These are phyloP conservation scores for Sebastes trivittatus DNA, from an alignment of 2,797 vertebrate species.

Conservation along the genomic window DNA sequence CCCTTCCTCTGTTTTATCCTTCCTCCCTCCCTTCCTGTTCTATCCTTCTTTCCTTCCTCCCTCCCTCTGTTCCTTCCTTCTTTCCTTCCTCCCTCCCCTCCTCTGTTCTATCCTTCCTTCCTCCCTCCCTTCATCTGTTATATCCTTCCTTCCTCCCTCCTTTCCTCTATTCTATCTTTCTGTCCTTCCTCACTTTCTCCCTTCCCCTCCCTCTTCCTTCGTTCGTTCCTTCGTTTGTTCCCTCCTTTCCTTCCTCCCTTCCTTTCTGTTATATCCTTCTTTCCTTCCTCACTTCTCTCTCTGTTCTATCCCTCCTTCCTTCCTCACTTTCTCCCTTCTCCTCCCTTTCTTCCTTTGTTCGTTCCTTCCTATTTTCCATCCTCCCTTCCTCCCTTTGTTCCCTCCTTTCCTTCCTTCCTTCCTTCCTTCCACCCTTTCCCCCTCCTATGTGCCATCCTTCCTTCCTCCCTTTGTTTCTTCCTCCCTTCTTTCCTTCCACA, in stretches of 20 bases:
- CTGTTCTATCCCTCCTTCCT: no score
- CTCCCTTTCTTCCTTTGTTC: background rate
- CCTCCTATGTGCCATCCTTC: background rate
- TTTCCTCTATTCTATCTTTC: background rate
- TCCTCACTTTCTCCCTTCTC: background rate
- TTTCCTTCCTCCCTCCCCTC: accelerated
- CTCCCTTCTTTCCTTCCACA: background rate
- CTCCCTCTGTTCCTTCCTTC: no score
- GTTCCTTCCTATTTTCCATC: background rate
- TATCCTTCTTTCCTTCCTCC: background rate
- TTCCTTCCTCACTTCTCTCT: background rate
- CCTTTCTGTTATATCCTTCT: no score
- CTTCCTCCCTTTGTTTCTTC: background rate
- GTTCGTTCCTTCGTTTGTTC: accelerated
- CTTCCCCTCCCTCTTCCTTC: no score
- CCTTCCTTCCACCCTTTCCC: no score
- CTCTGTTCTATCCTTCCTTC: background rate
- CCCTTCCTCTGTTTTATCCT: no score
- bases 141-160: background rate
- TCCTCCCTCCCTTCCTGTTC: no score
- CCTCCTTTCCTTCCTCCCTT: no score
- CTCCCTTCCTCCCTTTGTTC: no score
- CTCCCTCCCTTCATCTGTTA: background rate
- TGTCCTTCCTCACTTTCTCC: background rate
- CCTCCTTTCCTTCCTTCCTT: no score